Conservation (phyloP, 1,140 invertebrate genomes). For the Leptoteleia sp. region DNA sequence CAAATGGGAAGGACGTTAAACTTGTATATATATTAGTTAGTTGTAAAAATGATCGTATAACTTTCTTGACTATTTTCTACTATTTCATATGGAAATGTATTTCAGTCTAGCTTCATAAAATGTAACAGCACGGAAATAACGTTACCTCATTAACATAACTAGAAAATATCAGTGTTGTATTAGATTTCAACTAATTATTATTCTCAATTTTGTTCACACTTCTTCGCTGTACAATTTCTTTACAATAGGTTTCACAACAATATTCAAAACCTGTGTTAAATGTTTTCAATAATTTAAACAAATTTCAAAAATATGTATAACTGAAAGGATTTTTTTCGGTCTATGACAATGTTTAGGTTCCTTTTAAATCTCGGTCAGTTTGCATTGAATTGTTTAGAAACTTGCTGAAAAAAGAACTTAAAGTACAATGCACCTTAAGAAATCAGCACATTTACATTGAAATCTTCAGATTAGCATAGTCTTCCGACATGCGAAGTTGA, state of each 20-base stretch:
- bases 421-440: not conserved
- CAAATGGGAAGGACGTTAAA: too few relatives aligned
- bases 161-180: slow-evolving; percentile 1
- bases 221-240: not conserved
- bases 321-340: too few relatives aligned
- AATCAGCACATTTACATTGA: slow-evolving; percentile 21
- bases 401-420: too few relatives aligned
- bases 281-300: too few relatives aligned
- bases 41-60: slow-evolving; percentile 2
- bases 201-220: too few relatives aligned
- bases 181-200: not conserved
- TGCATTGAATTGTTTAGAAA: too few relatives aligned
- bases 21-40: too few relatives aligned
- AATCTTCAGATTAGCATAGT: slow-evolving; percentile 42
- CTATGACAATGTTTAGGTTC: too few relatives aligned
- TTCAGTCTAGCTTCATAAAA: slow-evolving; percentile 12
- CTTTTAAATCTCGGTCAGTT: too few relatives aligned
- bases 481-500: slow-evolving; percentile 25
- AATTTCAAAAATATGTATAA: too few relatives aligned
- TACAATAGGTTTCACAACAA: too few relatives aligned
- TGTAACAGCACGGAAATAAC: slow-evolving; percentile 16
- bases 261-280: too few relatives aligned
- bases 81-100: slow-evolving; percentile 23
- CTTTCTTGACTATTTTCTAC: slow-evolving; percentile 6
- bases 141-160: slow-evolving; percentile 25